Conservation (phyloP, 2,888 invertebrate genomes). For the Proisotoma minuta region DNA sequence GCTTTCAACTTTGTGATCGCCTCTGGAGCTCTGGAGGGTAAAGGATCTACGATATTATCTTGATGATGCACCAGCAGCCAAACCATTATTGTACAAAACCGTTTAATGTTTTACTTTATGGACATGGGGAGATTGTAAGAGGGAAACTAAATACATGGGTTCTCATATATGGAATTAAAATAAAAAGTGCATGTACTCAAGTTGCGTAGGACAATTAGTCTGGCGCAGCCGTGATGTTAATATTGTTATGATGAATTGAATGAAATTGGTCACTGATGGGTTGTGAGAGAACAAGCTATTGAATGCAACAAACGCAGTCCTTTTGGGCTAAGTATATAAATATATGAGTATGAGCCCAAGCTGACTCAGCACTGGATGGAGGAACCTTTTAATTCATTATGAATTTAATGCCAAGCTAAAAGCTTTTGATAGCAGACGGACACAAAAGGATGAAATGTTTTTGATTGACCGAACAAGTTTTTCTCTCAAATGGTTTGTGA, state of each 20-base stretch:
- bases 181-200: no score
- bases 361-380: conserved; percentile 18
- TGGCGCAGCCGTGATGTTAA: conserved; percentile 12
- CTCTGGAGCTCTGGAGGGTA: conserved; percentile 5
- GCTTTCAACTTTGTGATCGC: neutral
- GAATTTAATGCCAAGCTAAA: conserved; percentile 14
- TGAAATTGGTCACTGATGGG: conserved; percentile 10
- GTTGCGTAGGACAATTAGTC: conserved; percentile 15
- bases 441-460: conserved; percentile 16
- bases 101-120: neutral
- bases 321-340: neutral
- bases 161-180: no score
- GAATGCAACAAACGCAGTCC: neutral
- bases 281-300: neutral
- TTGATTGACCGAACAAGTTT: conserved; percentile 14
- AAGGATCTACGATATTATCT: neutral
- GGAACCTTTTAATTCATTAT: conserved; percentile 16
- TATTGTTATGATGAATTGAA: conserved; percentile 8
- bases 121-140: no score
- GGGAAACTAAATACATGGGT: no score
- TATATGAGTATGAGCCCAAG: neutral
- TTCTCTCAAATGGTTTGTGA: neutral
- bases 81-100: neutral
- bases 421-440: conserved; percentile 10
- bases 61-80: neutral